Conservation (phyloP, 2,113 vertebrate species). For the Cephalopholis sonnerati region DNA sequence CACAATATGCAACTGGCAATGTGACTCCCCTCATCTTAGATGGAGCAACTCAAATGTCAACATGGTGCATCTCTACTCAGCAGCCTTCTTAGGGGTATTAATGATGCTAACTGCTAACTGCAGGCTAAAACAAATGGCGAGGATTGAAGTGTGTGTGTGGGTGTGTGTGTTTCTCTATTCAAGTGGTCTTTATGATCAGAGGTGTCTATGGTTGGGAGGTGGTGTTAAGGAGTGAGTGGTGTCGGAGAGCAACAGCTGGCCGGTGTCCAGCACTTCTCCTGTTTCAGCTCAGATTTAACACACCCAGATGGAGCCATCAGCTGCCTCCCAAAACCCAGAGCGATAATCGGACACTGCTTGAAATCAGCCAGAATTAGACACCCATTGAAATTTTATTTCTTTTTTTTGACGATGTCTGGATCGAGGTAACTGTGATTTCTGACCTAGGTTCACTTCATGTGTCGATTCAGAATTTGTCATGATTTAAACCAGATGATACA, state of each 20-base stretch:
- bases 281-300: slow-evolving; percentile 80
- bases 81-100: not conserved
- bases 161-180: slow-evolving; percentile 3
- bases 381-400: not conserved
- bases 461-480: not conserved
- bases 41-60: slow-evolving; percentile 59
- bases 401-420: too few species aligned
- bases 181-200: slow-evolving; percentile 43
- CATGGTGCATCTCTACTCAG: slow-evolving; percentile 24
- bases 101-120: not conserved
- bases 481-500: not conserved
- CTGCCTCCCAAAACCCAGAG: slow-evolving; percentile 53
- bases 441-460: not conserved
- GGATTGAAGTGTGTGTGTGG: not conserved
- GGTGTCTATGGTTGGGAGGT: slow-evolving; percentile 45
- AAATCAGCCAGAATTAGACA: slow-evolving; percentile 24
- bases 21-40: slow-evolving; percentile 57
- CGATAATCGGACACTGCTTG: slow-evolving; percentile 19
- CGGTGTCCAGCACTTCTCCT: slow-evolving; percentile 64
- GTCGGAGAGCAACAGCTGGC: slow-evolving; percentile 77
- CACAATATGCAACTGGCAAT: slow-evolving; percentile 66
- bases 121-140: slow-evolving; percentile 25
- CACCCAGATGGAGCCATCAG: slow-evolving; percentile 73
- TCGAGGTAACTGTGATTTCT: not conserved
- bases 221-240: slow-evolving; percentile 51